These are phyloP conservation scores for Tricholaema leucomelas DNA, from an alignment of 2,113 vertebrate species.

Conservation along the genomic window DNA sequence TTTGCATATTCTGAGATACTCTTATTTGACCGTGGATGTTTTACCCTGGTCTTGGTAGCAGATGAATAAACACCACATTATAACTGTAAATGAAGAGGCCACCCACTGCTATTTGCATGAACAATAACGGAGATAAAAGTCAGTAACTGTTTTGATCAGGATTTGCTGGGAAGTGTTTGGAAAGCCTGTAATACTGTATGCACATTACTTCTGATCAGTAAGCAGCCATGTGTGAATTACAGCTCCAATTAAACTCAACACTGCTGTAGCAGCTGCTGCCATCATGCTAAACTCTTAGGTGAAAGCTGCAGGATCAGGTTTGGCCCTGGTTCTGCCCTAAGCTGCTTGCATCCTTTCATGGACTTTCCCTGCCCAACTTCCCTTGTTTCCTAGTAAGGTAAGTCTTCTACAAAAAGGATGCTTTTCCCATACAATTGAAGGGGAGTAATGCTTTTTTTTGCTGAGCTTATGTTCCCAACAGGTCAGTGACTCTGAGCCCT, in stretches of 20 bases:
- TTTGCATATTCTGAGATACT: not conserved
- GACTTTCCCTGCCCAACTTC: not conserved
- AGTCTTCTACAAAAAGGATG: not conserved
- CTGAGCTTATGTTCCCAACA: not conserved
- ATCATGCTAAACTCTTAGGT: not conserved
- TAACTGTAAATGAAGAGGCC: not conserved
- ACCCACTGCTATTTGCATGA: not conserved
- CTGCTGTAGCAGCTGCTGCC: not conserved
- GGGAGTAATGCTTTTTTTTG: not conserved
- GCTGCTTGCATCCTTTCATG: not conserved
- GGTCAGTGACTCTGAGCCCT: not conserved
- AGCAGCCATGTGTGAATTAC: not conserved
- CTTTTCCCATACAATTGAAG: not conserved
- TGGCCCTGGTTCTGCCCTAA: not conserved
- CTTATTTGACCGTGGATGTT: not conserved
- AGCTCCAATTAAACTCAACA: not conserved
- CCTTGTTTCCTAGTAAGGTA: not conserved
- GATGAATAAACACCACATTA: not conserved
- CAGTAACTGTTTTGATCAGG: not conserved
- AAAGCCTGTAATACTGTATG: not conserved
- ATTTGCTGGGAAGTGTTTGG: not conserved
- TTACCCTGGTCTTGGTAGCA: not conserved
- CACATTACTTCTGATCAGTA: not conserved
- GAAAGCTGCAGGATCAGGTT: not conserved
- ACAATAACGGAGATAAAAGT: not conserved